Evolutionary conservation across 2,113 vertebrate genomes (phyloP), one percentile per base, ranked within the genome.

Genomic region (Atractosteus spatula): DNA sequence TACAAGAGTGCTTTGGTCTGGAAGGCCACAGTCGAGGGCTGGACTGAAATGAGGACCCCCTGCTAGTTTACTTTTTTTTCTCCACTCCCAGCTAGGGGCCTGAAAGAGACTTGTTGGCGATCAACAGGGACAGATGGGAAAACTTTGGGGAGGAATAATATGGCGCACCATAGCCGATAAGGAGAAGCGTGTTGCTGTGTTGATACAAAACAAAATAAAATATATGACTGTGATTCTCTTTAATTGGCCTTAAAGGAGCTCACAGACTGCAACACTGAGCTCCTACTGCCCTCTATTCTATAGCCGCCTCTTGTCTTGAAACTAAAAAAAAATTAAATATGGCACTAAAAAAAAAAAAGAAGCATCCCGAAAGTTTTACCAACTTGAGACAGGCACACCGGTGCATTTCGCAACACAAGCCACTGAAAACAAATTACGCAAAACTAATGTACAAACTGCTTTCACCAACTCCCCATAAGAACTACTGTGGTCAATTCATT

Each of bases 1-100:
- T 98, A 96, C 93, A 96, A 94, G 93, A 96, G 93, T 95, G 94
- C 94, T 97, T 98, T 98, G 94, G 93, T 86, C 90, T 93, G 90
- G 88, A 79, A 89, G 91, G 92, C 92, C 90, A 90, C 92, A 94
- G 92, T 91, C 83, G 87, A 83, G 86, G 84, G 83, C 88, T 88
- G 89, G 83, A 85, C 86, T 92, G 91, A 91, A 93, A 94, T 92
- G 92, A 92, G 88, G 88, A 89, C 92, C 93, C 93, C 94, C 95
- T 85, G 90, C 94, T 90, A 94, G 91, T 93, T 93, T 90, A 78
- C 82, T 83, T 82, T 84, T 79, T 75, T 79, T 66, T 74, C 80
- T 78, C 56, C 80, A 74, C 83, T 84, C 78, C 81, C 84, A 85
- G 87, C 88, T 84, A 85, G 85, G 78, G 62, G 70, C 54, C 77